A percentile compares a stretch with the other conserved stretches of the same genome.
Evolutionary conservation across 2,113 vertebrate species (phyloP).

Genomic region (Apteryx mantelli): DNA sequence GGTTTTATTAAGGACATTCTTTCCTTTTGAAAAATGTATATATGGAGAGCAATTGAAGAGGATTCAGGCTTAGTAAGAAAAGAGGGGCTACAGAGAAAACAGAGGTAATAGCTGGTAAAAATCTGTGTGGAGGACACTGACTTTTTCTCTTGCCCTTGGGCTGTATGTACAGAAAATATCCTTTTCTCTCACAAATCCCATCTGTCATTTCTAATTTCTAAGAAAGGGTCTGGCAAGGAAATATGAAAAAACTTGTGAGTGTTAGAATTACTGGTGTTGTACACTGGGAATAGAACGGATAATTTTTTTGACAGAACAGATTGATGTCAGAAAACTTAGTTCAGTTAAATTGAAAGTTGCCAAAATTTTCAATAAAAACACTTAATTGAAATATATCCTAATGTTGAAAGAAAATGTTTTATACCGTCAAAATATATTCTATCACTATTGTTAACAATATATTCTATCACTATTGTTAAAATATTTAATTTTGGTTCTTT

Average conservation of each 20-base stretch:
- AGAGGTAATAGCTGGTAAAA: neutral
- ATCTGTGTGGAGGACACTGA: neutral
- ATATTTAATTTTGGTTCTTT: neutral
- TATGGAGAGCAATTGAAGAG: neutral
- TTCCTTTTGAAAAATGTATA: constrained; percentile 14
- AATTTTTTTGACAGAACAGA: neutral
- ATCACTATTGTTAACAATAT: neutral
- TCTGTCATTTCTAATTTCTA: constrained; percentile 49
- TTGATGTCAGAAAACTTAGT: neutral
- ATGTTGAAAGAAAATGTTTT: neutral
- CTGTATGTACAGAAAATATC: neutral
- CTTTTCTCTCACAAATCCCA: constrained; percentile 26
- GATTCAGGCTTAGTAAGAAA: neutral
- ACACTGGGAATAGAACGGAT: neutral
- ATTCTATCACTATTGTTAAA: neutral
- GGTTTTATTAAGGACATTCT: neutral
- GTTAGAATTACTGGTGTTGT: constrained; percentile 14
- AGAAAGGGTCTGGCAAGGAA: constrained; percentile 18
- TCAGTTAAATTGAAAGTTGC: neutral
- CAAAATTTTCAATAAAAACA: neutral
- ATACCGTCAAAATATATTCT: neutral
- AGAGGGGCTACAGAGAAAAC: constrained; percentile 19
- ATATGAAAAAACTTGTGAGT: neutral
- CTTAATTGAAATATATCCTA: neutral
- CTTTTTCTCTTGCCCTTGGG: constrained; percentile 14